These are phyloP conservation scores for Acrobeloides nanus DNA, from an alignment of 2,888 invertebrate species.

Conservation along the genomic window DNA sequence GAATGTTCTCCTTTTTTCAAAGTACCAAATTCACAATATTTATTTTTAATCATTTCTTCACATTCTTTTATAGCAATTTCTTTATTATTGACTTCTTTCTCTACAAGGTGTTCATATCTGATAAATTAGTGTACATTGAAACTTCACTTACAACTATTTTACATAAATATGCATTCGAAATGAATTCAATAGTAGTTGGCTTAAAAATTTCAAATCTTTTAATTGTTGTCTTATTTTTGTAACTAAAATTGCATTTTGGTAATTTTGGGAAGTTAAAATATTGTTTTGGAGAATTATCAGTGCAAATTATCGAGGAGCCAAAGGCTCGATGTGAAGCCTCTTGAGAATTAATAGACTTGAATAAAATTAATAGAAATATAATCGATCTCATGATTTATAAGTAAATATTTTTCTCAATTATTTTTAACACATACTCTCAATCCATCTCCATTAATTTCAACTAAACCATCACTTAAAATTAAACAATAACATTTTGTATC, in stretches of 20 bases:
- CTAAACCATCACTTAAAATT: slow-evolving; percentile 22
- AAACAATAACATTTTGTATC: slow-evolving; percentile 29
- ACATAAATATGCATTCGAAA: slow-evolving; percentile 3
- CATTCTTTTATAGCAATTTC: slow-evolving; percentile 23
- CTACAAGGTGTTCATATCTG: slow-evolving; percentile 17
- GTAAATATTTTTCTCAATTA: slow-evolving; percentile 8
- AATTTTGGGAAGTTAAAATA: slow-evolving; percentile 10
- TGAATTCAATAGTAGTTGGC: not conserved
- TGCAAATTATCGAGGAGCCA: slow-evolving; percentile 5
- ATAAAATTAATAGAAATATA: slow-evolving; percentile 8
- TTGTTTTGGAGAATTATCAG: slow-evolving; percentile 10
- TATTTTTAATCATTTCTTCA: slow-evolving; percentile 30
- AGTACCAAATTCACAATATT: slow-evolving; percentile 27
- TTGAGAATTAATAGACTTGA: too few species aligned
- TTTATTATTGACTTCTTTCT: slow-evolving; percentile 27
- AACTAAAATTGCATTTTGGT: slow-evolving; percentile 4
- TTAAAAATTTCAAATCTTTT: not conserved
- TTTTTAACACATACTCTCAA: slow-evolving; percentile 17
- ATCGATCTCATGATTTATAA: slow-evolving; percentile 7
- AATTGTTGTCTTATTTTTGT: not conserved
- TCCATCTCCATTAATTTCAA: slow-evolving; percentile 26
- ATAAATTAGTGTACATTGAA: slow-evolving; percentile 7
- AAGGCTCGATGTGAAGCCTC: too few species aligned
- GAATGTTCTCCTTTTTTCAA: slow-evolving; percentile 15
- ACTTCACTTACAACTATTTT: slow-evolving; percentile 11